These are phyloP conservation scores for Epirrhoe tristata DNA, from an alignment of 2,888 invertebrate genomes.

Conservation along the genomic window DNA sequence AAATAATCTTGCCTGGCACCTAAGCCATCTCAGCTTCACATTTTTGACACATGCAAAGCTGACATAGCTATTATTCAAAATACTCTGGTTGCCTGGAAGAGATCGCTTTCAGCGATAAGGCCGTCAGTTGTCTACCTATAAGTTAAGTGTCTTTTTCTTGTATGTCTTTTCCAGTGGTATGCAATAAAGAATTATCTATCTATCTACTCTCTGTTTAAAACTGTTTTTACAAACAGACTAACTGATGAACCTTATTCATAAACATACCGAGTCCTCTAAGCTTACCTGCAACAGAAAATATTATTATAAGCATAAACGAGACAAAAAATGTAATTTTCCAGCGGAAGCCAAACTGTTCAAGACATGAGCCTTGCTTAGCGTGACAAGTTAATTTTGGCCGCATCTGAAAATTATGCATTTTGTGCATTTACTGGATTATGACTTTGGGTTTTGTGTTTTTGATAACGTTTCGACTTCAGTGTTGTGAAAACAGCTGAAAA, in stretches of 20 bases:
- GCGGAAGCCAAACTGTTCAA: conserved; percentile 40
- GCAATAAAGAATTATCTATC: too few relatives aligned
- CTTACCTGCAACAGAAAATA: conserved; percentile 48
- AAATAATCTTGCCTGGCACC: too few relatives aligned
- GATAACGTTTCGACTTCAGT: too few relatives aligned
- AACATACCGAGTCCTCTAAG: conserved; percentile 23
- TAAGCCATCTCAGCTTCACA: too few relatives aligned
- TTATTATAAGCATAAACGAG: conserved; percentile 33
- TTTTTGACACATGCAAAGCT: too few relatives aligned
- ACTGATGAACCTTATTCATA: conserved; percentile 5
- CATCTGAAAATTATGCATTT: conserved; percentile 34
- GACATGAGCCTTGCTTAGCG: conserved; percentile 39
- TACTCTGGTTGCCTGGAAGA: too few relatives aligned
- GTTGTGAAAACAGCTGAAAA: too few relatives aligned
- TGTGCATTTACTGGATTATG: conserved; percentile 23
- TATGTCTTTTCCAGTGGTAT: too few relatives aligned
- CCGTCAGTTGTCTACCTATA: too few relatives aligned
- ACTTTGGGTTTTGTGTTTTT: background rate
- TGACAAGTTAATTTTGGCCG: conserved; percentile 38
- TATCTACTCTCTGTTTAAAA: background rate
- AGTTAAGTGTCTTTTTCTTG: too few relatives aligned
- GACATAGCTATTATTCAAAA: too few relatives aligned
- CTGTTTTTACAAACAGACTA: conserved; percentile 3
- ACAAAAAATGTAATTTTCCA: conserved; percentile 41
- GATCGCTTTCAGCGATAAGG: too few relatives aligned